Evolutionary conservation across 2,113 vertebrate genomes (phyloP).

Genomic region (Amazona guildingii): DNA sequence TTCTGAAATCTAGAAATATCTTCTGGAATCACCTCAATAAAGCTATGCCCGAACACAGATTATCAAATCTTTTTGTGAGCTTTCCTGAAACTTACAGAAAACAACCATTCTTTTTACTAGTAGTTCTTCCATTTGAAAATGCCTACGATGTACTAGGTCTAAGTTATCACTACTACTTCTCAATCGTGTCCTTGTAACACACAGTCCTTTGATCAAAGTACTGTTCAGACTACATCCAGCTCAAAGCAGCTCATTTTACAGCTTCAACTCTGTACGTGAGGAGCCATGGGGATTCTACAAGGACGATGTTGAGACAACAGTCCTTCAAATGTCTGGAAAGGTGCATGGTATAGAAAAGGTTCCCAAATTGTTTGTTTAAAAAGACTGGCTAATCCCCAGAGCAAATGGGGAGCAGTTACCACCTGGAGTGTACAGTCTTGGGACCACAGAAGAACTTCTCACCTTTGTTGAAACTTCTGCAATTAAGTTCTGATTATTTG

Average conservation of each 20-base stretch:
- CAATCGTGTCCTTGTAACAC: background rate
- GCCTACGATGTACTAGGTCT: background rate
- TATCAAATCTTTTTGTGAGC: background rate
- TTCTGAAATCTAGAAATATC: background rate
- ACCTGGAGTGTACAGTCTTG: background rate
- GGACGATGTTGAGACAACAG: background rate
- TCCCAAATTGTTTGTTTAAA: background rate
- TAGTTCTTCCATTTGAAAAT: background rate
- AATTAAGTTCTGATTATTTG: conserved; percentile 88
- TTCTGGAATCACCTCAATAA: background rate
- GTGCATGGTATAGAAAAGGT: background rate
- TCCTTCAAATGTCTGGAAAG: background rate
- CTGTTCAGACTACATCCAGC: background rate
- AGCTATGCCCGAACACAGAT: background rate
- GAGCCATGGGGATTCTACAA: fast-evolving
- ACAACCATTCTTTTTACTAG: background rate
- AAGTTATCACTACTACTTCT: background rate
- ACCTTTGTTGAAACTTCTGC: conserved; percentile 95
- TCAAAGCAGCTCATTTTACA: background rate
- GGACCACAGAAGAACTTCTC: background rate
- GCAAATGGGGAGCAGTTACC: background rate
- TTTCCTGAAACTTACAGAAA: background rate
- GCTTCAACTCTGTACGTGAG: background rate
- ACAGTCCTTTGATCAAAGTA: background rate
- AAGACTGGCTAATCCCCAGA: background rate